Base-by-base conservation (phyloP, 2,797 vertebrate genomes). In the Gymnothorax reevesii region DNA sequence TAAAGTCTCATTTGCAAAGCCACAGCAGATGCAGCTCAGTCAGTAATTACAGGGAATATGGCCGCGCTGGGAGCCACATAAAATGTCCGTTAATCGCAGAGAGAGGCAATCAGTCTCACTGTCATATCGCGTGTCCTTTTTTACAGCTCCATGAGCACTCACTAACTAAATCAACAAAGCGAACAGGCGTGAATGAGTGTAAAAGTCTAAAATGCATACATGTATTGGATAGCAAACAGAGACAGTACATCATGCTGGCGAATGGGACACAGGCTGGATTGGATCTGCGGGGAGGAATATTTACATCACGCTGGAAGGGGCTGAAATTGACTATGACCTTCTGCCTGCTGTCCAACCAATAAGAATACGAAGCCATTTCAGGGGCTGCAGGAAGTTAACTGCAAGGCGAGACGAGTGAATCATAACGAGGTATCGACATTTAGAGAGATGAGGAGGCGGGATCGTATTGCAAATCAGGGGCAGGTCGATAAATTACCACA, bases 401-500 rank as follows among this genome's bases (percentile, higher is more conserved):
- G 75, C 75, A 42, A 49, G 15, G 49, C 75, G 42, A 54, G 75
- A 79, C 83, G 69, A 73, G 49, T 42, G 86, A 69, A 42, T 12
- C 87, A 87, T 93, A 93, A 93, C 92, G 91, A 93, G 91, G 89
- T 92, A 93, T 92, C 90, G 93, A 93, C 91, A 90, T 92, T 93
- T 90, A 88, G 87, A 86, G 82, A 87, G 85, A 88, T 0, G 20
- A 42, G 54, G n/a, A 42, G 33, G 69, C 42, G 64, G 82, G 84
- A 84, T 89, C 85, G 52, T 80, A 75, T 86, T 84, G 83, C 83
- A 88, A 7, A 84, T 82, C 52, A 25, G 59, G 33, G 87, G 42
- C 60, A 1, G 83, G 88, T 89, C 86, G 79, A 90, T 89, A 86
- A 57, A 87, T 84, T 69, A 87, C 88, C 84, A 89, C 83, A 79